A percentile compares a stretch with the other conserved stretches of the same genome.
Conservation (phyloP, 2,888 invertebrate species). For the Parnassius glacialis region DNA sequence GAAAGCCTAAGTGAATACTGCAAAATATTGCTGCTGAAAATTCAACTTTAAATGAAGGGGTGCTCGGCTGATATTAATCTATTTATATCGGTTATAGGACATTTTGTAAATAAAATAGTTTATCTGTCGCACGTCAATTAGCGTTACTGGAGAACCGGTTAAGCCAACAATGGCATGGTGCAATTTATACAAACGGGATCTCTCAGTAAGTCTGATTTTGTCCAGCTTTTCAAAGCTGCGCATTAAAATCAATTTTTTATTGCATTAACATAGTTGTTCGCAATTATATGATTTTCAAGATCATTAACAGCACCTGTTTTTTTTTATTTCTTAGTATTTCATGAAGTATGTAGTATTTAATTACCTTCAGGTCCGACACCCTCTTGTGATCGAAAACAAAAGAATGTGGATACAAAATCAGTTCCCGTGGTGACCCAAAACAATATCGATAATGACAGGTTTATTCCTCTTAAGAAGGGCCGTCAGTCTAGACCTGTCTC, state of each 20-base stretch:
- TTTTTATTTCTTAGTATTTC: too few relatives aligned
- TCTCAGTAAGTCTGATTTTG: constrained; percentile 39
- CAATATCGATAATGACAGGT: too few relatives aligned
- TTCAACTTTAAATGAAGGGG: constrained; percentile 46
- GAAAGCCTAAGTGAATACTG: constrained; percentile 60
- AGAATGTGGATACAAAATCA: too few relatives aligned
- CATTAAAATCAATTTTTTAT: not conserved
- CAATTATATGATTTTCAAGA: too few relatives aligned
- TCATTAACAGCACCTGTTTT: too few relatives aligned
- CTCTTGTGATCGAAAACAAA: too few relatives aligned
- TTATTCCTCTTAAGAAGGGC: too few relatives aligned
- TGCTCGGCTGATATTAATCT: constrained; percentile 29
- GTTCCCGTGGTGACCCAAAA: too few relatives aligned
- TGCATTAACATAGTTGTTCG: too few relatives aligned
- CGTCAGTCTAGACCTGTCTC: too few relatives aligned
- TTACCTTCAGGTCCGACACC: too few relatives aligned
- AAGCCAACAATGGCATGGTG: constrained; percentile 48
- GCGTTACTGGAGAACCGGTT: constrained; percentile 63
- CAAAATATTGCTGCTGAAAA: constrained; percentile 41
- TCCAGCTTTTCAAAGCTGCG: not conserved
- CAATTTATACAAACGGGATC: constrained; percentile 54
- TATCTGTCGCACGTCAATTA: constrained; percentile 73
- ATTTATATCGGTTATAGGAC: constrained; percentile 32
- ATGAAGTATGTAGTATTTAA: too few relatives aligned
- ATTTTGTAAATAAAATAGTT: constrained; percentile 40